Evolutionary conservation across 2,113 vertebrate species (phyloP).

Genomic region (Ivindomyrus marchei): DNA sequence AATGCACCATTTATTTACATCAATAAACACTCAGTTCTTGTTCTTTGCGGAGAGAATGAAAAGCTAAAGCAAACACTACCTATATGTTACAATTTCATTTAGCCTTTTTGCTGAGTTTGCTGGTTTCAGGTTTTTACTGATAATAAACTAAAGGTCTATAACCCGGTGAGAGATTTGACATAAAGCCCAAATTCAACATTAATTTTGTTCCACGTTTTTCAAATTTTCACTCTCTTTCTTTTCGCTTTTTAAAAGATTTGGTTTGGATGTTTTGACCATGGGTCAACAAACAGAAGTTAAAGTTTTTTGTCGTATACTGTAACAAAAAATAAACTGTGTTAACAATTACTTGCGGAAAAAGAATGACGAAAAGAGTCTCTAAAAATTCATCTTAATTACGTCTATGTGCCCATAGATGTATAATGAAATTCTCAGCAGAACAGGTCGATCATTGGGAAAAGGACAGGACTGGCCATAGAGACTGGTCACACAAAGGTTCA

Average conservation of each 20-base stretch:
- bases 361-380: not conserved
- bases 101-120: not conserved
- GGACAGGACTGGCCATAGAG: not conserved
- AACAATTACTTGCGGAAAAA: not conserved
- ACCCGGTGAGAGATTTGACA: not conserved
- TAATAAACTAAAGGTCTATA: not conserved
- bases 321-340: not conserved
- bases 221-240: not conserved
- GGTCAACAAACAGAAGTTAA: not conserved
- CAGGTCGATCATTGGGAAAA: not conserved
- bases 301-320: not conserved
- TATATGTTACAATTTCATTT: constrained; percentile 5
- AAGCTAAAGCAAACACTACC: not conserved
- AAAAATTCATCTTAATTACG: not conserved
- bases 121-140: not conserved
- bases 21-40: constrained; percentile 6
- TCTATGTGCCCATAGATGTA: not conserved
- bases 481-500: not conserved
- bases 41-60: not conserved
- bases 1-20: not conserved
- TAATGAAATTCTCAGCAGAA: not conserved
- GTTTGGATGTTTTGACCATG: not conserved
- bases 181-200: constrained; percentile 4
- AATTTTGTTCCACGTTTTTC: not conserved
- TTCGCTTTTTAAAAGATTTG: not conserved